Conservation (phyloP, 1,140 invertebrate genomes). For the Caerostris extrusa region DNA sequence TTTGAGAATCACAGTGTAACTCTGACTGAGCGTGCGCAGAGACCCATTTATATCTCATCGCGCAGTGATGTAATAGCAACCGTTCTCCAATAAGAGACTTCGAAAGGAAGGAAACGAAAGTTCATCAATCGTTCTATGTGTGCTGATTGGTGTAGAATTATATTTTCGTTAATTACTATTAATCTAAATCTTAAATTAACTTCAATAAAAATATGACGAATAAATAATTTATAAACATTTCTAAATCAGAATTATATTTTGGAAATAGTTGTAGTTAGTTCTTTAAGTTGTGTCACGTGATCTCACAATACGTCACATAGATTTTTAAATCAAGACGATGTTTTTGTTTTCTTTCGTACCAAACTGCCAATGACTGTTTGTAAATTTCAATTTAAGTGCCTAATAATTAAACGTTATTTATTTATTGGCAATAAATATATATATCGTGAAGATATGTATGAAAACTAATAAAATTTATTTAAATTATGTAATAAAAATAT, state of each 20-base stretch:
- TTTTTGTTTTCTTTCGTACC: too few relatives aligned
- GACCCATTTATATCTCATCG: neutral
- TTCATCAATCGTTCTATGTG: neutral
- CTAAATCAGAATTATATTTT: too few relatives aligned
- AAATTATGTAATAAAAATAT: neutral
- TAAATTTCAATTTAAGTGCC: neutral
- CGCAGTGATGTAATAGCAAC: conserved; percentile 74
- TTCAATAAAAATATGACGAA: too few relatives aligned
- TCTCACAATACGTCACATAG: too few relatives aligned
- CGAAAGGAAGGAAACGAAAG: neutral
- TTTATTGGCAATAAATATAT: neutral
- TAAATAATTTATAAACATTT: too few relatives aligned
- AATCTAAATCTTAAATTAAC: too few relatives aligned
- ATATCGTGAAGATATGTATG: neutral
- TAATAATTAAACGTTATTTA: neutral
- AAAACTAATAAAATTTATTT: neutral
- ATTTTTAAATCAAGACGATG: too few relatives aligned
- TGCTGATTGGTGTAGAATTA: neutral
- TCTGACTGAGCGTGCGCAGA: conserved; percentile 76
- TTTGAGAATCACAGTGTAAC: conserved; percentile 73
- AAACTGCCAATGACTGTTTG: too few relatives aligned
- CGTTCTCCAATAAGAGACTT: conserved; percentile 49
- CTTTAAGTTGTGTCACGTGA: too few relatives aligned
- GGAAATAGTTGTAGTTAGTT: too few relatives aligned
- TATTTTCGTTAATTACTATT: neutral